Conservation (phyloP, 2,113 vertebrate genomes). For the Thunnus thynnus region DNA sequence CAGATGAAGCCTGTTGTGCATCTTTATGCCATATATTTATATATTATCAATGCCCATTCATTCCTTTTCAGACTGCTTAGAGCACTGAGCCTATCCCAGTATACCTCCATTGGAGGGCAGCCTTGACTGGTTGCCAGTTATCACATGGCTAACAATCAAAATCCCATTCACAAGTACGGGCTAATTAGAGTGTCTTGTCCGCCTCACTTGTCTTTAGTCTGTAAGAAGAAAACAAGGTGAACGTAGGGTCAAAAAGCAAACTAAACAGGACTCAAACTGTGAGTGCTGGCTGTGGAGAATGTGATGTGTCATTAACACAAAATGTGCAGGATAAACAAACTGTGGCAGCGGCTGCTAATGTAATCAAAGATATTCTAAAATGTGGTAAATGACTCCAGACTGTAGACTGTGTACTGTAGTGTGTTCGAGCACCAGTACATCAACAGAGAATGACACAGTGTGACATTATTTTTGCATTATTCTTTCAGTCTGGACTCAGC, state of each 20-base stretch:
- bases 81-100: constrained; percentile 3
- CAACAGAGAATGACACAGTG: constrained; percentile 15
- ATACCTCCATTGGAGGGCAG: constrained; percentile 1
- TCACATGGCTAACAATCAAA: constrained; percentile 19
- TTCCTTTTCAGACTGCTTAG: constrained; percentile 21
- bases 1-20: background rate
- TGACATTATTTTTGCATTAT: constrained; percentile 3
- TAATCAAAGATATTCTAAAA: constrained; percentile 43
- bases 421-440: background rate
- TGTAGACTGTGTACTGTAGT: background rate
- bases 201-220: constrained; percentile 11
- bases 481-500: constrained; percentile 32
- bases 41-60: constrained; percentile 1
- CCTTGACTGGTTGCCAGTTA: constrained; percentile 11
- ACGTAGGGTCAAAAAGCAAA: constrained; percentile 7
- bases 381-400: background rate
- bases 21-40: background rate
- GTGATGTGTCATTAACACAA: background rate
- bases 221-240: background rate
- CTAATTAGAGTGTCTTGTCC: constrained; percentile 27
- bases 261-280: background rate
- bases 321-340: constrained; percentile 30
- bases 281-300: constrained; percentile 4
- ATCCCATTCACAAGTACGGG: background rate
- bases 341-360: constrained; percentile 12